phyloP scores from a whole-genome alignment of 2,797 vertebrate genomes.

The Tachyglossus aculeatus region DNA sequence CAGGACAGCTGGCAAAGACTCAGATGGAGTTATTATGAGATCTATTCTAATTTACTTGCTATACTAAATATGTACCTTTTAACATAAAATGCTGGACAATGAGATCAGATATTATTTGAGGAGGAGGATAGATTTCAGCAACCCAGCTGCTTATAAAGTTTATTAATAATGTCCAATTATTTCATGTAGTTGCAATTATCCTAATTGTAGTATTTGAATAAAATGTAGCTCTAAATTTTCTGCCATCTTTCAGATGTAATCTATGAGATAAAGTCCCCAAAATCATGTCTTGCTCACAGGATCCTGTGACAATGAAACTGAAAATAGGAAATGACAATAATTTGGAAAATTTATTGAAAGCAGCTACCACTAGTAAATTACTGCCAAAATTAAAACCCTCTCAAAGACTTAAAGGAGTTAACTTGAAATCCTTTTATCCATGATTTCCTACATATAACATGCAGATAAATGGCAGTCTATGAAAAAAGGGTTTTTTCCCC shows the following conservation, averaged over 20 bases:
- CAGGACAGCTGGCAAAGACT: neutral
- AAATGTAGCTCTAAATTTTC: conserved; percentile 36
- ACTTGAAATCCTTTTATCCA: neutral
- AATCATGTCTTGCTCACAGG: conserved; percentile 54
- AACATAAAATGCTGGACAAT: neutral
- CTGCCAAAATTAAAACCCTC: neutral
- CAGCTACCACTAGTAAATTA: conserved; percentile 51
- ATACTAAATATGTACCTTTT: neutral
- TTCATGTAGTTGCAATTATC: neutral
- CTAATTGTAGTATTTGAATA: conserved; percentile 50
- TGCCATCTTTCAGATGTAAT: conserved; percentile 54
- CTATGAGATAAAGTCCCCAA: conserved; percentile 50
- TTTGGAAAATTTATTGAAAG: conserved; percentile 58
- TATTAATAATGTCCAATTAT: neutral
- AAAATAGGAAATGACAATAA: conserved; percentile 67
- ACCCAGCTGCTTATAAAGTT: neutral
- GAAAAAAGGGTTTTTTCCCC: no score
- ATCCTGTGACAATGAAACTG: conserved; percentile 50
- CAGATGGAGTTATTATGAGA: neutral
- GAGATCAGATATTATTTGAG: neutral
- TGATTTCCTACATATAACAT: no score
- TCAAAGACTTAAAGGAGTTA: neutral
- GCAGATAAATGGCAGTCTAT: no score
- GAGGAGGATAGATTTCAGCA: neutral
- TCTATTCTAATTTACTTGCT: neutral